phyloP scores from a whole-genome alignment of 1,140 invertebrate genomes.

The Araneus ventricosus region DNA sequence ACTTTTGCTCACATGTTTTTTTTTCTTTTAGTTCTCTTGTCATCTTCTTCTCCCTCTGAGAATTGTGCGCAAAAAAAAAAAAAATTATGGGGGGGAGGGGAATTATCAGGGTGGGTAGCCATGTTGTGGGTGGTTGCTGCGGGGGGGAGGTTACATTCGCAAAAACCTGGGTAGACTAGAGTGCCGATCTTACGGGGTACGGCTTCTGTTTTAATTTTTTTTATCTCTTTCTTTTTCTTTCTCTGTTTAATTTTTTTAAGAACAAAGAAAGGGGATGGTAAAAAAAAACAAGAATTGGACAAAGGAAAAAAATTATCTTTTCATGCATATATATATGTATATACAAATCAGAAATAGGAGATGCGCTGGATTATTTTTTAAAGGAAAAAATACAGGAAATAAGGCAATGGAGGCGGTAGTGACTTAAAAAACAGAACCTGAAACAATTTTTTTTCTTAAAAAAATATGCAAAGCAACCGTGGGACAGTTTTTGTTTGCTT shows the following conservation, averaged over 20 bases:
- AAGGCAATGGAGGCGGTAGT: neutral
- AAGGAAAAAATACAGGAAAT: neutral
- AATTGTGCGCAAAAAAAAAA: neutral
- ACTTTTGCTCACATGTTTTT: slow-evolving; percentile 13
- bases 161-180: slow-evolving; percentile 23
- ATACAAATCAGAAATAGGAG: slow-evolving; percentile 37
- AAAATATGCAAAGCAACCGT: neutral
- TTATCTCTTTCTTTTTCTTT: neutral
- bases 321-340: slow-evolving; percentile 15
- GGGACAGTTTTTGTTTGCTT: neutral
- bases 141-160: neutral
- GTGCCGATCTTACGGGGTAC: slow-evolving; percentile 4
- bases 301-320: slow-evolving; percentile 28
- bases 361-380: slow-evolving; percentile 24
- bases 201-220: slow-evolving; percentile 20
- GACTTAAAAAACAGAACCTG: slow-evolving; percentile 28
- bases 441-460: neutral
- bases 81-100: neutral
- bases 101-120: slow-evolving; percentile 30
- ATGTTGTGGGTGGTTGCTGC: neutral
- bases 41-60: slow-evolving; percentile 30
- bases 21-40: slow-evolving; percentile 6
- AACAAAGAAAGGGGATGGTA: slow-evolving; percentile 2
- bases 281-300: slow-evolving; percentile 22
- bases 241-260: slow-evolving; percentile 36